phyloP scores from a whole-genome alignment of 2,797 vertebrate genomes.

The Eleutherodactylus coqui region DNA sequence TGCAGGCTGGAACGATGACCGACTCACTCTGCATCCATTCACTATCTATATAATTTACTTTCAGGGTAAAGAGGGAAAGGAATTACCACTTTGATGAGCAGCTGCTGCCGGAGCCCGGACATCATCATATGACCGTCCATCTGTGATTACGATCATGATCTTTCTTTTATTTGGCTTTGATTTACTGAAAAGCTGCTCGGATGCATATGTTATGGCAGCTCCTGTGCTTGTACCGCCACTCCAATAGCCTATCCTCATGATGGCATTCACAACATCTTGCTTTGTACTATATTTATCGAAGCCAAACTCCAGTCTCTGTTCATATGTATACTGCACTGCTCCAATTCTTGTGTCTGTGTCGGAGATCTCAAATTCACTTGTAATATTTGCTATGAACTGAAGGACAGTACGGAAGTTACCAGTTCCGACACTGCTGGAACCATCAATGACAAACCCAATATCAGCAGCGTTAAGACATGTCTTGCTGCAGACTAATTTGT shows the following conservation, averaged over 20 bases:
- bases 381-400: conserved; percentile 96
- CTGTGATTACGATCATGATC: conserved; percentile 97
- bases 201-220: conserved; percentile 90
- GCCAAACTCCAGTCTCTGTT: conserved; percentile 94
- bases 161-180: conserved; percentile 98
- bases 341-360: conserved; percentile 93
- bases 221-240: conserved; percentile 97
- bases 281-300: conserved; percentile 89
- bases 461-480: conserved; percentile 96
- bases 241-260: conserved; percentile 94
- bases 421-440: conserved; percentile 95
- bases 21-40: too few relatives aligned
- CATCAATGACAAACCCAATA: conserved; percentile 93
- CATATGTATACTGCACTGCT: conserved; percentile 96
- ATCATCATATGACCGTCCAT: conserved; percentile 94
- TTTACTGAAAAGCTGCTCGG: conserved; percentile 93
- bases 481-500: conserved; percentile 92
- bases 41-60: background rate
- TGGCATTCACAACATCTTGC: conserved; percentile 86
- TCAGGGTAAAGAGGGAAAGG: background rate
- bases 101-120: conserved; percentile 85
- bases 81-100: conserved; percentile 87
- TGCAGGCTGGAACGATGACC: too few relatives aligned
- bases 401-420: conserved; percentile 94
- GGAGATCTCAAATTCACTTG: conserved; percentile 94